Evolutionary conservation across 2,797 vertebrate genomes (phyloP).

Genomic region (Pangasius sanitwongsei): DNA sequence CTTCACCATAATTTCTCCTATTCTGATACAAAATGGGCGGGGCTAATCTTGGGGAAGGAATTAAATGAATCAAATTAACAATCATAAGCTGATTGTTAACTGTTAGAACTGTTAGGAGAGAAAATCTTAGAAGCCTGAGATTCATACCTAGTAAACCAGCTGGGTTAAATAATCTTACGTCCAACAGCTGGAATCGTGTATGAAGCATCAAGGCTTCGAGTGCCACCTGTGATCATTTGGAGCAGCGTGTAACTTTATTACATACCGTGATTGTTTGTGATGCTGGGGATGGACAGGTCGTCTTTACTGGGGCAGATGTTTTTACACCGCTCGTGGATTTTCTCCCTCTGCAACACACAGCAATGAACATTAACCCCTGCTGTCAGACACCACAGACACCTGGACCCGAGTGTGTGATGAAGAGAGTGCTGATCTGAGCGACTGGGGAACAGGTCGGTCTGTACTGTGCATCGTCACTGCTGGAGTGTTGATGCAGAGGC

Average conservation of each 20-base stretch:
- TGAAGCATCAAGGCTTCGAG: not conserved
- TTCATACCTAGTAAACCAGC: not conserved
- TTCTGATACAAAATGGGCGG: not conserved
- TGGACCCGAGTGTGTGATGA: not conserved
- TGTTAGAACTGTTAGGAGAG: too few relatives aligned
- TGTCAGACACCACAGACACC: too few relatives aligned
- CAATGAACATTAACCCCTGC: not conserved
- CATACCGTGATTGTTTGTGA: slow-evolving; percentile 85
- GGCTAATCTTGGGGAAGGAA: not conserved
- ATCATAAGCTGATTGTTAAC: not conserved
- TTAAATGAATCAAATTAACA: too few relatives aligned
- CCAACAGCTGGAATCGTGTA: not conserved
- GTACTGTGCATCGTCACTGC: not conserved
- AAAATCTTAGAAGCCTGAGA: not conserved
- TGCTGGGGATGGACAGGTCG: slow-evolving; percentile 76
- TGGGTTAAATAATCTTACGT: not conserved
- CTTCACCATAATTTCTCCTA: too few relatives aligned
- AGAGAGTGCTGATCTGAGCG: not conserved
- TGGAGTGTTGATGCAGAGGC: not conserved
- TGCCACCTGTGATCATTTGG: not conserved
- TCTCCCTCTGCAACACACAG: slow-evolving; percentile 82
- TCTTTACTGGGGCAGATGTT: slow-evolving; percentile 89
- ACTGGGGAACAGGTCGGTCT: not conserved
- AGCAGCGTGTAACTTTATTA: not conserved
- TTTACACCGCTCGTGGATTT: slow-evolving; percentile 90